Evolutionary conservation across 2,113 vertebrate species (phyloP), one percentile per base, ranked within the genome.

Genomic region (Diadophis punctatus): DNA sequence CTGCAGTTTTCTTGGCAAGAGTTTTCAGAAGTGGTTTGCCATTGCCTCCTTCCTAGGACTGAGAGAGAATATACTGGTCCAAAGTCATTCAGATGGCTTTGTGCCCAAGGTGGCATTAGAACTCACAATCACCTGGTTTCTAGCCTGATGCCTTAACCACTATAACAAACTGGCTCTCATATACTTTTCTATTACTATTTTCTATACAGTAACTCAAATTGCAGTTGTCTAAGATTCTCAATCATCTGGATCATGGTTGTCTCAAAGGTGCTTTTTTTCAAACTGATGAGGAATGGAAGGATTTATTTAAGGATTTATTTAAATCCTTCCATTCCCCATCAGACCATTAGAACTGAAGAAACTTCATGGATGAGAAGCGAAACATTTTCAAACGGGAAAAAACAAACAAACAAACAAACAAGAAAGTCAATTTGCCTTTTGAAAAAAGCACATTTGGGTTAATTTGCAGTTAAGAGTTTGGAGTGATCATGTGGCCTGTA

Each of bases 181-280:
- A 30, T 85, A 48, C 86, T 93, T 48, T 51, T 60, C 52, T 85
- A 58, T 89, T 89, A 90, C 51, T 39, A 74, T 86, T 92, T 92
- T 56, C 56, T 63, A 30, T 22, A 23, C 55, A 8, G 55, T 23
- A 34, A 86, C 46, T 90, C 68, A 80, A 39, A 39, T 39, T 39
- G 68, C 7, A 80, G 34, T 39, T 80, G 34, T 68, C 60, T 68
- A 68, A 63, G 60, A 68, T 68, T 68, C 60, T 68, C 60, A 68
- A n/a, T 68, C 27, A 68, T 68, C 12, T 4, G n/a, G 30, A 14
- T 68, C 30, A 68, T n/a, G 4, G 27, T 68, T n/a, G 30, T 68
- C 27, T n/a, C 30, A 16, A n/a, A 68, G 60, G 11, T 68, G 30
- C 30, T n/a, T n/a, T n/a, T 68, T 68, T 68, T n/a, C 60, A 68